Conservation (phyloP, 2,797 vertebrate genomes). For the Pagetopsis macropterus region DNA sequence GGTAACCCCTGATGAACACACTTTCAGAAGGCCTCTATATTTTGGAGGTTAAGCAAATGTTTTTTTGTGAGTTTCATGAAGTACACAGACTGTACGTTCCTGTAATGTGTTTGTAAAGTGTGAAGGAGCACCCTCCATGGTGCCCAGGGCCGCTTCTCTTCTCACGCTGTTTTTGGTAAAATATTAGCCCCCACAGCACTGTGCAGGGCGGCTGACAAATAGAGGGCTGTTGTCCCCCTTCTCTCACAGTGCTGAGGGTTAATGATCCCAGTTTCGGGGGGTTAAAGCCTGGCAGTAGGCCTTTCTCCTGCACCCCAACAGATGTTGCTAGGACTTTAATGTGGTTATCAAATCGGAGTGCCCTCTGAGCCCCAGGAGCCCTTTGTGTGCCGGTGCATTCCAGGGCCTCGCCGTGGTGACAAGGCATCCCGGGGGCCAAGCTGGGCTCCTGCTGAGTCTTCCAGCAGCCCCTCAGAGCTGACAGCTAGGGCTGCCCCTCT, state of each 20-base stretch:
- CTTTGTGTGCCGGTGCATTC: conserved; percentile 91
- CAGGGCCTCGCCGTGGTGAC: conserved; percentile 91
- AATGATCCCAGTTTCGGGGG: conserved; percentile 96
- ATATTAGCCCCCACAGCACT: conserved; percentile 87
- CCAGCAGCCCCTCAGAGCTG: conserved; percentile 82
- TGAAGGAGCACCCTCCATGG: conserved; percentile 75
- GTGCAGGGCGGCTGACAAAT: conserved; percentile 90
- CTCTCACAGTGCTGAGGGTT: conserved; percentile 90
- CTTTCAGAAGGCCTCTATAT: not conserved
- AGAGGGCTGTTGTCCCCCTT: conserved; percentile 92
- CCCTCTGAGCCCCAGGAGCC: conserved; percentile 89
- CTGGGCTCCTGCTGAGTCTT: conserved; percentile 84
- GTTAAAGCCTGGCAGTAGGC: conserved; percentile 93
- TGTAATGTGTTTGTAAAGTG: conserved; percentile 81
- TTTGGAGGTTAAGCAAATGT: conserved; percentile 45
- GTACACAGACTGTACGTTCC: conserved; percentile 43
- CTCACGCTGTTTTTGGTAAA: conserved; percentile 95
- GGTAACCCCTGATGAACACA: not conserved
- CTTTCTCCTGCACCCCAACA: conserved; percentile 93
- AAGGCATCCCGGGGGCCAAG: conserved; percentile 85
- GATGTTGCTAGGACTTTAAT: conserved; percentile 99
- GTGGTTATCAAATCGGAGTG: conserved; percentile 96
- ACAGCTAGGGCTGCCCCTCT: conserved; percentile 77
- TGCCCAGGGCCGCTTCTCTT: conserved; percentile 83
- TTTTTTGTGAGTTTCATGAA: conserved; percentile 42